Base-by-base conservation (phyloP, 2,888 invertebrate species). In the Colletes collaris region DNA sequence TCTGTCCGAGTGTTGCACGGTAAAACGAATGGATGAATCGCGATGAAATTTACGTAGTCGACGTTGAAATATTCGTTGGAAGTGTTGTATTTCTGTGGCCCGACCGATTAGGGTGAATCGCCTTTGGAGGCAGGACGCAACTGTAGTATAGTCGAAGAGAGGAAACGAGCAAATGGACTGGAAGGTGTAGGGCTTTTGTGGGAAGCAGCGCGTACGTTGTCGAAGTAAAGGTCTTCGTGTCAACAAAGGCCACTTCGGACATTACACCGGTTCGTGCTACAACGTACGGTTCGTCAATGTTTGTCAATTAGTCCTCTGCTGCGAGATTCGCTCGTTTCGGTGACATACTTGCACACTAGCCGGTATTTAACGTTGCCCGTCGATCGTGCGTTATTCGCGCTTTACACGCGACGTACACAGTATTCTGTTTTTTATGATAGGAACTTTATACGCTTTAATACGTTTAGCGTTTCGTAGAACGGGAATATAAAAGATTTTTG, bases 261-360 rank as follows among this genome's bases (percentile, higher is more conserved):
- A 74, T 83, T 86, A 67, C 80, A 73, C 73, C 81, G 79, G 75
- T 81, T 75, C 74, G 75, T 82, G 83, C 81, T 78, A 82, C 72
- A 80, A 84, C 87, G 82, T 86, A 84, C 83, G 79, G 84, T 87
- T 62, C 83, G 91, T 90, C 91, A 91, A 91, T 91, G 88, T 91
- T 91, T 90, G 90, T 83, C 91, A 90, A 91, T 91, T 91, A 91
- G 90, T 85, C 81, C 84, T 80, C 53, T 72, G 66, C 69, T 76
- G 81, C 63, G 87, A 85, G 82, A 86, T 79, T 85, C 82, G 78
- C 60, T 69, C 77, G 73, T 84, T 83, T 68, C 76, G 65, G 44
- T 74, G 73, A 80, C 82, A 70, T 50, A 71, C 82, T 73, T 69
- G 66, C 62, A 73, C 73, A n/a, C 44, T 50, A 40, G 37, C 69